These are phyloP conservation scores for Drosophila tropicalis DNA, from an alignment of 1,140 invertebrate species.

Conservation along the genomic window DNA sequence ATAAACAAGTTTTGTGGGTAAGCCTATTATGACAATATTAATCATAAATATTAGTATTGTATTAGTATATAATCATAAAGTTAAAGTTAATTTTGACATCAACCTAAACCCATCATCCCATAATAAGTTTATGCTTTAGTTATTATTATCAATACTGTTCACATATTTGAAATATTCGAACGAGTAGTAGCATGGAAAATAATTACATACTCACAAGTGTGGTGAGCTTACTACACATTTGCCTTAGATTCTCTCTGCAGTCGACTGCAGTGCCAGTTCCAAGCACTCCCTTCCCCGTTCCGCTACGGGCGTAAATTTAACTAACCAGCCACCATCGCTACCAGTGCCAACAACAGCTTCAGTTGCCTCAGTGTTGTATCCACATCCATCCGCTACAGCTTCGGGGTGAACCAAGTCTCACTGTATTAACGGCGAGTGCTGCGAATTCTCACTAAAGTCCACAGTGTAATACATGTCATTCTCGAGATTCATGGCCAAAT, in stretches of 20 bases:
- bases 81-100: conserved; percentile 52
- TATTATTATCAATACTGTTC: conserved; percentile 74
- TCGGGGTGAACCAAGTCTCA: conserved; percentile 72
- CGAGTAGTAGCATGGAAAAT: conserved; percentile 57
- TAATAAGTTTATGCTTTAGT: conserved; percentile 41
- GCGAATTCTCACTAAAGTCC: conserved; percentile 88
- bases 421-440: conserved; percentile 88
- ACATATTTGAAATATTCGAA: conserved; percentile 75
- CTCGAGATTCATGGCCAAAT: conserved; percentile 85
- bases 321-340: conserved; percentile 62
- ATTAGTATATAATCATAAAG: conserved; percentile 58
- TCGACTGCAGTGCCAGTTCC: background rate
- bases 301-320: conserved; percentile 70
- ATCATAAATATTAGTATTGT: conserved; percentile 54
- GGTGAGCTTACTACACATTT: conserved; percentile 7
- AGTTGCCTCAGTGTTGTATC: background rate
- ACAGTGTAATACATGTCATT: conserved; percentile 89
- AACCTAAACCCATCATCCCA: conserved; percentile 3
- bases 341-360: conserved; percentile 14
- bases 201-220: conserved; percentile 52
- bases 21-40: conserved; percentile 66
- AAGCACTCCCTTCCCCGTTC: conserved; percentile 34
- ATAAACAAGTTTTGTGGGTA: conserved; percentile 52
- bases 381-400: conserved; percentile 4
- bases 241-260: background rate